phyloP scores from a whole-genome alignment of 2,888 invertebrate genomes.

The Branchipolynoe longqiensis region DNA sequence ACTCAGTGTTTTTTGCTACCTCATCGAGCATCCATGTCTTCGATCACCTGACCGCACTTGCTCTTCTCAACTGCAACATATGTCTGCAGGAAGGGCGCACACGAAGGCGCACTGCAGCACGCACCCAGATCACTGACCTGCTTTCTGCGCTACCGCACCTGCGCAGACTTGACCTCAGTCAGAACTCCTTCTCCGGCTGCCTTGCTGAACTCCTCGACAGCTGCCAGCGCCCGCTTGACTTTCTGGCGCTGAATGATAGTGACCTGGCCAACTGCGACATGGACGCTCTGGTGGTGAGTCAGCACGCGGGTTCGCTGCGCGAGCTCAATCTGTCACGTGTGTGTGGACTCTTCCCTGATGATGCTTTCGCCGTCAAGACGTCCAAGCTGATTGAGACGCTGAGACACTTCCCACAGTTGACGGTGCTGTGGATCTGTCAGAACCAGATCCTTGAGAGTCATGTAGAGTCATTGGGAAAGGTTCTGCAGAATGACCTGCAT shows the following conservation, averaged over 20 bases:
- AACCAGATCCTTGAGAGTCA: constrained; percentile 71
- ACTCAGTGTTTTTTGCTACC: constrained; percentile 72
- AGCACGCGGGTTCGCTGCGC: constrained; percentile 70
- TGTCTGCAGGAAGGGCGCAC: constrained; percentile 75
- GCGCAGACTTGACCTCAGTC: constrained; percentile 72
- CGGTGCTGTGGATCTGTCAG: constrained; percentile 72
- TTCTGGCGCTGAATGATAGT: constrained; percentile 72
- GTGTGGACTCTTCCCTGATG: constrained; percentile 73
- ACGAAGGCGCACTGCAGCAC: constrained; percentile 70
- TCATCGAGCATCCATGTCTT: constrained; percentile 70
- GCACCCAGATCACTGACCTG: constrained; percentile 67
- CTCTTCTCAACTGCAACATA: constrained; percentile 74
- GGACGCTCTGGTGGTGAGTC: constrained; percentile 68
- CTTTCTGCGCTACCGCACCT: constrained; percentile 67
- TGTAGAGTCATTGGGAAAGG: constrained; percentile 70
- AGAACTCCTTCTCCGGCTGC: constrained; percentile 74
- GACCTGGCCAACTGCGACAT: constrained; percentile 74
- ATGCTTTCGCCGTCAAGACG: constrained; percentile 71
- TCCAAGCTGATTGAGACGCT: constrained; percentile 69
- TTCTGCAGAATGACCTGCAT: constrained; percentile 64
- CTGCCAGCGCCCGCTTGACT: constrained; percentile 70
- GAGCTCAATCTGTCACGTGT: constrained; percentile 74
- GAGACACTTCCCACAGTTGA: constrained; percentile 70
- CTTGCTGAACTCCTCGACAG: constrained; percentile 72
- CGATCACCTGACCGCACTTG: constrained; percentile 69